A percentile compares a stretch with the other conserved stretches of the same genome.
phyloP scores from a whole-genome alignment of 1,140 invertebrate species.

The Cydia fagiglandana region DNA sequence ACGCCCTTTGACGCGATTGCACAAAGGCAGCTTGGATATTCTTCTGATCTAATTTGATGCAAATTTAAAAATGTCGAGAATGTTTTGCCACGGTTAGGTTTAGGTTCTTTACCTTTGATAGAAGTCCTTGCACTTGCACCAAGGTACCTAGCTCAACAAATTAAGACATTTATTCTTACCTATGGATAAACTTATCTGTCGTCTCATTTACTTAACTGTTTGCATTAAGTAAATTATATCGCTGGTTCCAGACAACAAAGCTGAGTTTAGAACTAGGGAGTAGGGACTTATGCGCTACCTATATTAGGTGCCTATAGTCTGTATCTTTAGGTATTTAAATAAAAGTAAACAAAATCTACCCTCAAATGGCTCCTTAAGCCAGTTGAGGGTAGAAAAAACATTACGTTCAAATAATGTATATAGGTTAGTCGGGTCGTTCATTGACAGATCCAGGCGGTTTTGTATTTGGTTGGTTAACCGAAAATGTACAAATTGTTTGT shows the following conservation, averaged over 20 bases:
- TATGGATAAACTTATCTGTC: too few relatives aligned
- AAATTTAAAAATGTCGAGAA: neutral
- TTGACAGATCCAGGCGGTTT: too few relatives aligned
- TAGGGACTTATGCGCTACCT: neutral
- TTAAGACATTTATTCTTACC: neutral
- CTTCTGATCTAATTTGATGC: slow-evolving; percentile 14
- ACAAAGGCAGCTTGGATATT: slow-evolving; percentile 23
- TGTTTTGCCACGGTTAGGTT: neutral
- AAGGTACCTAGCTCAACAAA: neutral
- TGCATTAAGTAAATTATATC: neutral
- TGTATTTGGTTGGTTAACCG: too few relatives aligned
- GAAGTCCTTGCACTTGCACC: neutral
- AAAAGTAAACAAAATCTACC: too few relatives aligned
- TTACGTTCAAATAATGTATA: too few relatives aligned
- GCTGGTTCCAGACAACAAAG: neutral
- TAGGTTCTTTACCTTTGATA: neutral
- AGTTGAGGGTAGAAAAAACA: too few relatives aligned
- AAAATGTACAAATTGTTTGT: too few relatives aligned
- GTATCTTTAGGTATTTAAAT: too few relatives aligned
- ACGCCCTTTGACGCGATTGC: neutral
- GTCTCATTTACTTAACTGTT: neutral
- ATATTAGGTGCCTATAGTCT: too few relatives aligned
- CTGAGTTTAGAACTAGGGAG: neutral
- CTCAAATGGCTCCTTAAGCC: too few relatives aligned
- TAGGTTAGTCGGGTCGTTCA: too few relatives aligned